phyloP scores from a whole-genome alignment of 2,888 invertebrate species.

The Julus scandinavius region DNA sequence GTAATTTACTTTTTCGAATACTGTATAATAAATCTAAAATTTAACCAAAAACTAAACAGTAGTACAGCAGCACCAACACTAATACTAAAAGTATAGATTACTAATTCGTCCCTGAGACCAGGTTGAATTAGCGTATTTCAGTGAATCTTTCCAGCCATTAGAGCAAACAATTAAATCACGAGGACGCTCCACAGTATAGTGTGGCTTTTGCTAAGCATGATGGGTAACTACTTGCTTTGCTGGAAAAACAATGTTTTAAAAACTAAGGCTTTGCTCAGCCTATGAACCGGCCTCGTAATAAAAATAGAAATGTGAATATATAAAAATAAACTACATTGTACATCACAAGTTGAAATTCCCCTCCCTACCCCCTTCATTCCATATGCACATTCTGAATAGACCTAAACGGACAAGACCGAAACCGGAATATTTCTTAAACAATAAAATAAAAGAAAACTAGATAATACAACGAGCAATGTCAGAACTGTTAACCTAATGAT shows the following conservation, averaged over 20 bases:
- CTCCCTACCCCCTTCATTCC: too few species aligned
- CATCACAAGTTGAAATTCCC: too few species aligned
- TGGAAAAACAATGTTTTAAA: neutral
- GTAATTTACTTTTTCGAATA: too few species aligned
- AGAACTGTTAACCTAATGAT: neutral
- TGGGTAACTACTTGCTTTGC: constrained; percentile 22
- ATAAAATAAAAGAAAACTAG: neutral
- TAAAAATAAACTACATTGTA: too few species aligned
- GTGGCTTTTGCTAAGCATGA: neutral
- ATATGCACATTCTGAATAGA: neutral
- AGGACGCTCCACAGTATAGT: neutral
- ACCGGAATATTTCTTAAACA: neutral
- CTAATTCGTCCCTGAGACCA: neutral
- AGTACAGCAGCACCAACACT: neutral
- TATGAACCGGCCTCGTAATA: neutral
- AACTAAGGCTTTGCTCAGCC: neutral
- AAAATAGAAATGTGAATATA: neutral
- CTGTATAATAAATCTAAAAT: too few species aligned
- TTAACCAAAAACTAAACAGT: too few species aligned
- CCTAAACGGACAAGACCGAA: neutral
- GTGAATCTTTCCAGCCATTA: neutral
- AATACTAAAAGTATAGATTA: neutral
- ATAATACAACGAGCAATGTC: too few species aligned
- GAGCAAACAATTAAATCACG: neutral
- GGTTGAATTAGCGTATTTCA: neutral